phyloP scores from a whole-genome alignment of 2,888 invertebrate genomes.

The Lasioglossum oenotherae region DNA sequence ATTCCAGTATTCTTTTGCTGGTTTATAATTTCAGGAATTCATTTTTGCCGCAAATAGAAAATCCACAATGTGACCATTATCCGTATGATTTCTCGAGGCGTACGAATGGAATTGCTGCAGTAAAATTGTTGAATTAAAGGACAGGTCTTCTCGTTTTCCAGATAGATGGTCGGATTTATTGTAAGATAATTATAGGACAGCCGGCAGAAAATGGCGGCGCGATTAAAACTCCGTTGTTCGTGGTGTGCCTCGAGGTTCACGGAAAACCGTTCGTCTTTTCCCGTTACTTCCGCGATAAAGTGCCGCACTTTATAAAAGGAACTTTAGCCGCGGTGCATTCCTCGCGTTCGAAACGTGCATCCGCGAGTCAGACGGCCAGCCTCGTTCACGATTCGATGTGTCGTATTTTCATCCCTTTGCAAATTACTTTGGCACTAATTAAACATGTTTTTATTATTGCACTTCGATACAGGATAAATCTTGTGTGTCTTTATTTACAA shows the following conservation, averaged over 20 bases:
- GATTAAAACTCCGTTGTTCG: conserved; percentile 20
- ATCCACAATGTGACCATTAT: neutral
- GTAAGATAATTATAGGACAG: conserved; percentile 4
- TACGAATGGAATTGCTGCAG: neutral
- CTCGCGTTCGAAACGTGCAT: conserved; percentile 2
- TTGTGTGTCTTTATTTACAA: conserved; percentile 75
- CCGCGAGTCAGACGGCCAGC: neutral
- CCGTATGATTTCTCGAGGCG: neutral
- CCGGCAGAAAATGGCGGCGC: neutral
- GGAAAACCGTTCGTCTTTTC: conserved; percentile 50
- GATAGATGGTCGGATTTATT: neutral
- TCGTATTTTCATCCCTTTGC: conserved; percentile 58
- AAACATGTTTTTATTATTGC: conserved; percentile 81
- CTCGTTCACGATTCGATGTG: conserved; percentile 7
- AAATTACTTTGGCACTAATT: conserved; percentile 80
- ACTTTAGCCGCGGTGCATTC: neutral
- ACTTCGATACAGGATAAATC: conserved; percentile 80
- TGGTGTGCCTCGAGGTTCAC: conserved; percentile 24
- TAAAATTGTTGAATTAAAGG: neutral
- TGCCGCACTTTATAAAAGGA: conserved; percentile 33
- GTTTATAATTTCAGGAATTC: neutral
- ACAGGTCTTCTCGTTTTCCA: neutral
- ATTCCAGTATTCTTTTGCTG: neutral
- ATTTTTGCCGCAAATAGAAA: neutral
- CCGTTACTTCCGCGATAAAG: conserved; percentile 48